phyloP scores from a whole-genome alignment of 2,113 vertebrate species.

The Chionomys nivalis region DNA sequence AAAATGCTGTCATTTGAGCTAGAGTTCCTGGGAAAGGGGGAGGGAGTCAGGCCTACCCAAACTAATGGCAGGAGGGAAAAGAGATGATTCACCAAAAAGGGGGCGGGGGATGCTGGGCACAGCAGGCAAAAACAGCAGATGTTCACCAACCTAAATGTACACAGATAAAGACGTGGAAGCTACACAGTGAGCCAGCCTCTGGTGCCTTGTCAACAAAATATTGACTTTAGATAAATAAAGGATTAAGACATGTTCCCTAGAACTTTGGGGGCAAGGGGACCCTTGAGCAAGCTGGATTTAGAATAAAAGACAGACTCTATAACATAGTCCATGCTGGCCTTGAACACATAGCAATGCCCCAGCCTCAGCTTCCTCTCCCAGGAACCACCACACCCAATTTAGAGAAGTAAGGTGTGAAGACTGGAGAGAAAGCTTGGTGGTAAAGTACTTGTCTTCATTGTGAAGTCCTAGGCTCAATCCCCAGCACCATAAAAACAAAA shows the following conservation, averaged over 20 bases:
- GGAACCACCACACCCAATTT: neutral
- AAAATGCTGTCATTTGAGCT: neutral
- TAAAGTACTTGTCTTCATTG: too few relatives aligned
- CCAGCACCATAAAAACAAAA: neutral
- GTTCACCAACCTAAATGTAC: slow-evolving; percentile 43
- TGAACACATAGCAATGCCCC: neutral
- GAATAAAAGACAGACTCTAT: neutral
- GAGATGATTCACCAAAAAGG: neutral
- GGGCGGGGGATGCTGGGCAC: neutral
- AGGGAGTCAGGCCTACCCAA: neutral
- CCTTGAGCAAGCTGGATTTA: neutral
- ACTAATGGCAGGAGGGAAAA: neutral
- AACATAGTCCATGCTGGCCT: neutral
- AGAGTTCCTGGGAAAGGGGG: too few relatives aligned
- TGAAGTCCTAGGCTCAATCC: neutral
- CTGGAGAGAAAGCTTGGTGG: neutral
- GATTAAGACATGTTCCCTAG: neutral
- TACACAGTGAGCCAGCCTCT: neutral
- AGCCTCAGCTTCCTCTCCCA: neutral
- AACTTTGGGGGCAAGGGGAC: neutral
- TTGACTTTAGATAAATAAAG: slow-evolving; percentile 18
- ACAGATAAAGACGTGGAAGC: slow-evolving; percentile 36
- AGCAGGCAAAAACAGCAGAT: slow-evolving; percentile 48
- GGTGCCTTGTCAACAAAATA: slow-evolving; percentile 33
- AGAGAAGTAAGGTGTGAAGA: too few relatives aligned